Percentiles rank a stretch among this genome's conserved stretches.
phyloP scores from a whole-genome alignment of 2,797 vertebrate genomes.

The Simalia tracyae region DNA sequence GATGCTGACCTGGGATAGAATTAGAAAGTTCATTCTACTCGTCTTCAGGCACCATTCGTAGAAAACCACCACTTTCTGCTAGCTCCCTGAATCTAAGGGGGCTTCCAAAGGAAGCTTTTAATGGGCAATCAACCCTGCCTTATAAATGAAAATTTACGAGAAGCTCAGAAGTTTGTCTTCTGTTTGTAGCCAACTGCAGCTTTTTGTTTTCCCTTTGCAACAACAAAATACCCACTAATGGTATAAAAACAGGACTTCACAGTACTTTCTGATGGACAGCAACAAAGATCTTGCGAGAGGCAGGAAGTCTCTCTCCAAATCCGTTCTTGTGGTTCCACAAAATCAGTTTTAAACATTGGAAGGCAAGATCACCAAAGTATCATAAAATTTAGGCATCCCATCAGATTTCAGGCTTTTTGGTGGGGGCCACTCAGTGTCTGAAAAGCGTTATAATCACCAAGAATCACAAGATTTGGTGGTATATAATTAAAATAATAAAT shows the following conservation, averaged over 20 bases:
- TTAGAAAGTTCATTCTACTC: not conserved
- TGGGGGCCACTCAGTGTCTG: not conserved
- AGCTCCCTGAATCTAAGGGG: not conserved
- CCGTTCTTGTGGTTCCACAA: not conserved
- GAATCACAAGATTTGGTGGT: not conserved
- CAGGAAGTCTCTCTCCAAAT: not conserved
- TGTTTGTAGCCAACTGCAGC: not conserved
- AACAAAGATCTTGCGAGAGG: not conserved
- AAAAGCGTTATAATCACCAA: not conserved
- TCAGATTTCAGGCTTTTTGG: not conserved
- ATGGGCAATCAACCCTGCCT: not conserved
- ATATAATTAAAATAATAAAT: not conserved
- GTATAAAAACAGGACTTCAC: not conserved
- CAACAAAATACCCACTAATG: not conserved
- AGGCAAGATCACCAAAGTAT: not conserved
- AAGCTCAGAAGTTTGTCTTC: not conserved
- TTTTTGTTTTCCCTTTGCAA: not conserved
- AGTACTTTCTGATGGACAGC: not conserved
- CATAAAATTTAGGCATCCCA: not conserved
- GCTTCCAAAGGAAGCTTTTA: not conserved
- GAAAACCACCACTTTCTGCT: not conserved
- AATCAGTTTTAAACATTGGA: not conserved
- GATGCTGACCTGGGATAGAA: not conserved
- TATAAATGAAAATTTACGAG: not conserved
- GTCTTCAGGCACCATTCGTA: not conserved